Conservation (phyloP, 2,888 invertebrate species). For the Tenthredo livida region DNA sequence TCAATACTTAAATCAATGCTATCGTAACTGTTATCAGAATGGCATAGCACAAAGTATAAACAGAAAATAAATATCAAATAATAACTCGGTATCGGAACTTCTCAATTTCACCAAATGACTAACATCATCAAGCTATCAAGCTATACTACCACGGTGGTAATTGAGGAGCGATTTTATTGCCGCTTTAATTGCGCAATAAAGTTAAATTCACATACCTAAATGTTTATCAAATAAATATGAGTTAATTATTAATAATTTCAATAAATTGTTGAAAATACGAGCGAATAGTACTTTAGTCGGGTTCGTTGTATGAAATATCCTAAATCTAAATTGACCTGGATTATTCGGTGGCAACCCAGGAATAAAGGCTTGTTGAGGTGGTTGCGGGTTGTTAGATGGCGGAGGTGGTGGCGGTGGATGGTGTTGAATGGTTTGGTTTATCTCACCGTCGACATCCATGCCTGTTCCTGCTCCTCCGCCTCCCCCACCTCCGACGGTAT, state of each 20-base stretch:
- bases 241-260: neutral
- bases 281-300: neutral
- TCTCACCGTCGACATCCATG: conserved; percentile 83
- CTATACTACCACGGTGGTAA: conserved; percentile 12
- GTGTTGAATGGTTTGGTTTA: conserved; percentile 86
- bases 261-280: neutral
- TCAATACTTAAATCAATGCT: conserved; percentile 9
- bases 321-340: conserved; percentile 67
- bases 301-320: neutral
- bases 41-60: conserved; percentile 47
- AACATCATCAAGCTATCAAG: conserved; percentile 38
- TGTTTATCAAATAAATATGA: neutral
- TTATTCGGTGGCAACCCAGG: conserved; percentile 71
- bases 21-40: conserved; percentile 54
- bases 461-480: conserved; percentile 77
- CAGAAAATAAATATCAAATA: conserved; percentile 46
- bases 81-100: conserved; percentile 49
- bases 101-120: conserved; percentile 29
- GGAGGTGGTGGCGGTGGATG: conserved; percentile 82
- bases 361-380: conserved; percentile 74
- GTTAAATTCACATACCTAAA: neutral
- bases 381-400: conserved; percentile 76
- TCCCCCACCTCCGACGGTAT: conserved; percentile 86
- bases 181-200: neutral
- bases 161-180: neutral